Conservation (phyloP, 2,888 invertebrate genomes). For the Calliopum simillimum region DNA sequence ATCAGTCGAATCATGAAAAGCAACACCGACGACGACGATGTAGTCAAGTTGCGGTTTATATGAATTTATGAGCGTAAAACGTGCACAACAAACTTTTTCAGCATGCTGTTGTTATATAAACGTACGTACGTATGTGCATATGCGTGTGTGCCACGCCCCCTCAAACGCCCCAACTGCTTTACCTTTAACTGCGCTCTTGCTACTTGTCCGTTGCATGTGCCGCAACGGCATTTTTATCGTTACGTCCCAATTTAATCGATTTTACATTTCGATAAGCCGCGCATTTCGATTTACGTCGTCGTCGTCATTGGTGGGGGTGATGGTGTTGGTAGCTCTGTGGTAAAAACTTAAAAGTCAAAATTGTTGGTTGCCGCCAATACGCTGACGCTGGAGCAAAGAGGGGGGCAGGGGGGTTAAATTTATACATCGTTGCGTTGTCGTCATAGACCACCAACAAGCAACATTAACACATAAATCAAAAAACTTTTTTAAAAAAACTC, state of each 20-base stretch:
- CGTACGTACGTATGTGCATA: neutral
- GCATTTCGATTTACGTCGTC: constrained; percentile 29
- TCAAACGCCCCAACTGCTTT: neutral
- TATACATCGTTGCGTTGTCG: neutral
- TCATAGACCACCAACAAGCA: constrained; percentile 25
- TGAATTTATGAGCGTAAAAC: constrained; percentile 43
- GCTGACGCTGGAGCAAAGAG: neutral
- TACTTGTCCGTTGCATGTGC: neutral
- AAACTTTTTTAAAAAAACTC: constrained; percentile 33
- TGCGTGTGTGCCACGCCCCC: neutral
- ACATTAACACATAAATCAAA: constrained; percentile 38
- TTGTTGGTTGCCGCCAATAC: constrained; percentile 9
- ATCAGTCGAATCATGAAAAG: neutral
- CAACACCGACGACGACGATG: neutral
- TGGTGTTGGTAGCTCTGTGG: constrained; percentile 18
- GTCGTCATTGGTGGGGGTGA: neutral
- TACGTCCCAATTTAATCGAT: constrained; percentile 49
- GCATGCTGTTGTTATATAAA: neutral
- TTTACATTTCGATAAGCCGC: constrained; percentile 49
- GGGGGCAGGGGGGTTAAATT: too few relatives aligned
- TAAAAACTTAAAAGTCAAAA: constrained; percentile 22
- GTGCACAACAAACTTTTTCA: constrained; percentile 36
- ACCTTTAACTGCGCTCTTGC: neutral
- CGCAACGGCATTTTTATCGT: constrained; percentile 19
- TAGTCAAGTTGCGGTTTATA: constrained; percentile 36